These are phyloP conservation scores for Bombus waltoni DNA, from an alignment of 1,140 invertebrate species.

Conservation along the genomic window DNA sequence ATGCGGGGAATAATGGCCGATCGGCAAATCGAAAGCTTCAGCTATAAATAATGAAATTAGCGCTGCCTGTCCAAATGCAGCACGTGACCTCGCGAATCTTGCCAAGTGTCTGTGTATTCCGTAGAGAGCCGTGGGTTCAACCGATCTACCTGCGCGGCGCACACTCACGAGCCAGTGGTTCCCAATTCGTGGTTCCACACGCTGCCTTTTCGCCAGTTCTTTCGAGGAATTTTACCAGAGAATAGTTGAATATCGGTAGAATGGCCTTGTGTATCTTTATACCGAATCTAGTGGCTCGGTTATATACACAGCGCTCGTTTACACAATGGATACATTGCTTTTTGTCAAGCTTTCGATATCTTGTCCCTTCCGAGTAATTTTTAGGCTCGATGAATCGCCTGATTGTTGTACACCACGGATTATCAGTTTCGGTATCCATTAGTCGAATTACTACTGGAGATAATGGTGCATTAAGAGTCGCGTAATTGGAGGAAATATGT, in stretches of 20 bases:
- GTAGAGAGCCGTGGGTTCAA: conserved; percentile 74
- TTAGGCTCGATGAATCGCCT: not conserved
- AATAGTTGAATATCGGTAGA: conserved; percentile 2
- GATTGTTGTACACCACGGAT: too few relatives aligned
- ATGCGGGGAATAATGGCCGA: conserved; percentile 62
- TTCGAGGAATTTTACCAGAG: not conserved
- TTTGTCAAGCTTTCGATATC: not conserved
- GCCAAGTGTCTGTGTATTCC: conserved; percentile 77
- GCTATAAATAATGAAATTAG: conserved; percentile 78
- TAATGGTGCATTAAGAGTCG: conserved; percentile 2
- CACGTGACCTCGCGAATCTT: conserved; percentile 75
- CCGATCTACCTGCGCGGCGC: conserved; percentile 77
- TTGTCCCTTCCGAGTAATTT: not conserved
- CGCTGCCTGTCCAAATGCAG: conserved; percentile 71
- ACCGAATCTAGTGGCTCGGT: too few relatives aligned
- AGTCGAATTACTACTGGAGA: not conserved
- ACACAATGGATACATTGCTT: too few relatives aligned
- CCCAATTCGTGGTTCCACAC: conserved; percentile 43
- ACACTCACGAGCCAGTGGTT: conserved; percentile 66
- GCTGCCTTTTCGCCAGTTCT: not conserved
- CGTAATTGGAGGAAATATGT: conserved; percentile 11
- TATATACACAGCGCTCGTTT: too few relatives aligned
- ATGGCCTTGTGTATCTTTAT: not conserved
- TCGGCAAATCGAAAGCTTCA: conserved; percentile 68
- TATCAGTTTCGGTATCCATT: not conserved